These are phyloP conservation scores for Drosophila seguyi DNA, from an alignment of 1,140 invertebrate species.

Conservation along the genomic window DNA sequence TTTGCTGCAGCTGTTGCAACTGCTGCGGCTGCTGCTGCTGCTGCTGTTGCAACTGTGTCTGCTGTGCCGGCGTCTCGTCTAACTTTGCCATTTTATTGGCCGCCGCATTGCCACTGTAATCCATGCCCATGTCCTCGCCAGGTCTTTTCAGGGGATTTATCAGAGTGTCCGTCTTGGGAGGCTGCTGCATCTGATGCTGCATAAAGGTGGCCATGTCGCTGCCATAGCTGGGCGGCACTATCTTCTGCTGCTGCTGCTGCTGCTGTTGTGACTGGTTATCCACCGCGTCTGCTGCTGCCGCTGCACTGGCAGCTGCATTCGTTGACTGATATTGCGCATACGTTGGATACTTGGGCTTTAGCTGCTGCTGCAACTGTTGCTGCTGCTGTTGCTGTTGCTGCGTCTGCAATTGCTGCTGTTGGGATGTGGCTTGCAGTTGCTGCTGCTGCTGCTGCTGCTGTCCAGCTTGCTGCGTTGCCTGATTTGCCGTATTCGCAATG, in stretches of 20 bases:
- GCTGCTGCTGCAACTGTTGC: conserved; percentile 38
- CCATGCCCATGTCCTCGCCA: conserved; percentile 66
- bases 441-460: conserved; percentile 53
- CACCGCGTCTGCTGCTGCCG: conserved; percentile 63
- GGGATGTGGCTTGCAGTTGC: conserved; percentile 41
- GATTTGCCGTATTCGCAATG: conserved; percentile 30
- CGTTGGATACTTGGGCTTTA: conserved; percentile 74
- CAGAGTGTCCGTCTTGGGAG: conserved; percentile 61
- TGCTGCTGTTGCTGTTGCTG: conserved; percentile 34
- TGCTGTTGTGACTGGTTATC: conserved; percentile 44
- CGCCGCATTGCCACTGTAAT: conserved; percentile 61
- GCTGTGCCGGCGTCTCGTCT: conserved; percentile 67
- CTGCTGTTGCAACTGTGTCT: conserved; percentile 72
- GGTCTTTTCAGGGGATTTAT: conserved; percentile 71
- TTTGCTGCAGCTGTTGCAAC: conserved; percentile 34
- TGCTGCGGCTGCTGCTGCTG: conserved; percentile 40
- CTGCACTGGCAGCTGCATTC: conserved; percentile 75
- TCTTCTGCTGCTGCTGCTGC: conserved; percentile 50
- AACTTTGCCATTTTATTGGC: conserved; percentile 62
- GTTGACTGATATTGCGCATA: conserved; percentile 81
- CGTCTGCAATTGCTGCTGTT: conserved; percentile 41
- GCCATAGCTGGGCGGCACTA: conserved; percentile 65
- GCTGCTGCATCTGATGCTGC: conserved; percentile 78
- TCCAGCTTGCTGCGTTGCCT: conserved; percentile 32
- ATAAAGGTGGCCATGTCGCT: conserved; percentile 80